Evolutionary conservation across 2,888 invertebrate species (phyloP).

Genomic region (Esperia sulphurella): DNA sequence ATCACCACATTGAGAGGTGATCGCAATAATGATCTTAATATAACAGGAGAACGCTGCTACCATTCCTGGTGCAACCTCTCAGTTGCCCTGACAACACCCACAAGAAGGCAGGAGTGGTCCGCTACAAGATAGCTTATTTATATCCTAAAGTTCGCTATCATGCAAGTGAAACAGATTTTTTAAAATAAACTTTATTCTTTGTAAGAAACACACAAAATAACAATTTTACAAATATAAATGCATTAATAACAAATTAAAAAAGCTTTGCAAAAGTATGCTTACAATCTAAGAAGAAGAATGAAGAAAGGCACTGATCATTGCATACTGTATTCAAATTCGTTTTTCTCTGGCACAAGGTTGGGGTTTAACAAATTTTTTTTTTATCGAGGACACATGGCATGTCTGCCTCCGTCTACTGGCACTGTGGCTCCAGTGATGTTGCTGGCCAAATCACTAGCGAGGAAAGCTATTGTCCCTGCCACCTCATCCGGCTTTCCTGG

Average conservation of each 20-base stretch:
- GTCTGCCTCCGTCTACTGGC: slow-evolving; percentile 96
- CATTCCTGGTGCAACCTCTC: too few species aligned
- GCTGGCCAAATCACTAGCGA: slow-evolving; percentile 92
- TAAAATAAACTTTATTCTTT: background rate
- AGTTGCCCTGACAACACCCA: too few species aligned
- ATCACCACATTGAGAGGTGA: too few species aligned
- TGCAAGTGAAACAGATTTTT: too few species aligned
- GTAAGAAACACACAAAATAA: slow-evolving; percentile 4
- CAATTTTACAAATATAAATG: slow-evolving; percentile 10
- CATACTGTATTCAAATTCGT: background rate
- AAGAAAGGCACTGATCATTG: slow-evolving; percentile 1
- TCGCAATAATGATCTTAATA: too few species aligned
- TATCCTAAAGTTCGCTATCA: too few species aligned
- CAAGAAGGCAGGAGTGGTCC: too few species aligned
- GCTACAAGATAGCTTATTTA: too few species aligned
- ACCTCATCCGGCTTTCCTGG: slow-evolving; percentile 92
- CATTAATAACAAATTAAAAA: slow-evolving; percentile 4
- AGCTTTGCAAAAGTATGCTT: slow-evolving; percentile 12
- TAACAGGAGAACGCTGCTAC: too few species aligned
- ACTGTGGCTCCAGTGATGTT: slow-evolving; percentile 94
- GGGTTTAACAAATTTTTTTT: background rate
- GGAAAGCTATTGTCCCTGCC: slow-evolving; percentile 92
- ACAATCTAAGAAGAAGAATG: slow-evolving; percentile 13
- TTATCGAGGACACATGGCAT: slow-evolving; percentile 95
- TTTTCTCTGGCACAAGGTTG: background rate